Percentiles rank a stretch among this genome's conserved stretches.
Conservation (phyloP, 2,113 vertebrate species). For the Redunca redunca region DNA sequence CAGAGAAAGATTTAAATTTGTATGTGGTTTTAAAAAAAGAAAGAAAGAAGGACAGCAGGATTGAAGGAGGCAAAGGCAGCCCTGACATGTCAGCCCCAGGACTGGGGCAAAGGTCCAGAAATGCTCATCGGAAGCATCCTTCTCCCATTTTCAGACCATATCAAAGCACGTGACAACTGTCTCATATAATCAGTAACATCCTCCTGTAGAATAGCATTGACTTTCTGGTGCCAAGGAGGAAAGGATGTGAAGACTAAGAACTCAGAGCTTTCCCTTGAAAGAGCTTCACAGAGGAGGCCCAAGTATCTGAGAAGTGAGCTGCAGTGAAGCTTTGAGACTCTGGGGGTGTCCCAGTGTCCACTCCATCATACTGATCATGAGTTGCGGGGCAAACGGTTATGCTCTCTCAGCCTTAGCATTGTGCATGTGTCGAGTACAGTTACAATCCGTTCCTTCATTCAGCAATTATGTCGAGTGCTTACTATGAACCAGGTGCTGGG, state of each 20-base stretch:
- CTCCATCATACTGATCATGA: accelerated
- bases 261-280: neutral
- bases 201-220: neutral
- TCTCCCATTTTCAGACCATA: neutral
- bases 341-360: neutral
- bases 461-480: neutral
- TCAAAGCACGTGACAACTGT: neutral
- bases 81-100: neutral
- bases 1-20: neutral
- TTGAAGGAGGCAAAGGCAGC: neutral
- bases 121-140: neutral
- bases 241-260: neutral
- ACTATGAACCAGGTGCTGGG: neutral
- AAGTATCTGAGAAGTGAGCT: neutral
- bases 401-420: neutral
- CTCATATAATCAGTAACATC: neutral
- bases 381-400: neutral
- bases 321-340: neutral
- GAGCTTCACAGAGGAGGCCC: neutral
- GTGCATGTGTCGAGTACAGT: neutral
- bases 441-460: neutral
- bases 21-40: neutral
- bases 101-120: neutral
- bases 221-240: neutral
- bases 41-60: neutral